These are phyloP conservation scores for Ridgeia piscesae DNA, from an alignment of 1,140 invertebrate species.

Conservation along the genomic window DNA sequence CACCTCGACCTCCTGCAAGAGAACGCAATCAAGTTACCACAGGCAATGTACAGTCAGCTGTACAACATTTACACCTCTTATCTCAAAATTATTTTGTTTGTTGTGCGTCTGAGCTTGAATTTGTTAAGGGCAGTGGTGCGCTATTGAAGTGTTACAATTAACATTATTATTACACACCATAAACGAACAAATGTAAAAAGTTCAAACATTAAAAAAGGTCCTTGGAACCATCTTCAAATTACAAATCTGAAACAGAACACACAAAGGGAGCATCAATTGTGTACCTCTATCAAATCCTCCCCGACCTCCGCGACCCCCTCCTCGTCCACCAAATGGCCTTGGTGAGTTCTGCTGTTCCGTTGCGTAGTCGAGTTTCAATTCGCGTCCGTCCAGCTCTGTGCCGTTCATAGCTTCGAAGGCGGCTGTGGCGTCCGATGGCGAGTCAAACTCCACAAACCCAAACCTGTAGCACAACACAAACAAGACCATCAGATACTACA, in stretches of 20 bases:
- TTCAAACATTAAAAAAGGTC: too few species aligned
- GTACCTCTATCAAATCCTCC: neutral
- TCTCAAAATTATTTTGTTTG: too few species aligned
- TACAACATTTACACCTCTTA: neutral
- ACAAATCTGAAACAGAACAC: too few species aligned
- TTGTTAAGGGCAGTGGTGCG: too few species aligned
- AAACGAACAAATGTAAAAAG: too few species aligned
- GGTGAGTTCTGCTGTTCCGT: slow-evolving; percentile 13
- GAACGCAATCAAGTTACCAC: neutral
- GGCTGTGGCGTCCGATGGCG: slow-evolving; percentile 36
- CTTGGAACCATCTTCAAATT: too few species aligned
- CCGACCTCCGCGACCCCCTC: neutral
- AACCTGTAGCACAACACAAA: slow-evolving; percentile 34
- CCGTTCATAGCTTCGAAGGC: slow-evolving; percentile 43
- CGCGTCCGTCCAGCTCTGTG: slow-evolving; percentile 41
- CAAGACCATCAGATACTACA: neutral
- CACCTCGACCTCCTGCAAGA: neutral
- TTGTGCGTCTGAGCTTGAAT: too few species aligned
- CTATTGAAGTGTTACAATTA: too few species aligned
- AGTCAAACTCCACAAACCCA: slow-evolving; percentile 48
- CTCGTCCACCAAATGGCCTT: neutral
- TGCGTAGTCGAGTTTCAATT: slow-evolving; percentile 40
- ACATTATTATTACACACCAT: too few species aligned
- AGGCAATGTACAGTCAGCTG: neutral
- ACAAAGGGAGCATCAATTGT: neutral